Percentiles rank a stretch among this genome's conserved stretches.
Evolutionary conservation across 2,888 invertebrate genomes (phyloP).

Genomic region (Ochlodes sylvanus): DNA sequence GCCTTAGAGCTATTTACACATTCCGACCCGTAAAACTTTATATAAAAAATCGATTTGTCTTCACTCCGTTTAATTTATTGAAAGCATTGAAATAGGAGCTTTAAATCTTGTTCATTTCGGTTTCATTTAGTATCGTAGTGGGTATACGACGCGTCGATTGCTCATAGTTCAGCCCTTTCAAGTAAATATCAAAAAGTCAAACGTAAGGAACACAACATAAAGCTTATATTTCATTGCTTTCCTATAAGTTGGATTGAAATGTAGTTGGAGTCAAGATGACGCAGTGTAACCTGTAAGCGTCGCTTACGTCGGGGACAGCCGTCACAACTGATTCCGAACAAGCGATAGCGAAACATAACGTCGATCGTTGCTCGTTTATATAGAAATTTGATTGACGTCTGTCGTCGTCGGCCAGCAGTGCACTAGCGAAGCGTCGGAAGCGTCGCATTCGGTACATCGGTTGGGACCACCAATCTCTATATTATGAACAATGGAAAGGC

Average conservation of each 20-base stretch:
- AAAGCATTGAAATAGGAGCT: no score
- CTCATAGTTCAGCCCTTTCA: no score
- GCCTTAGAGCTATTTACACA: conserved; percentile 27
- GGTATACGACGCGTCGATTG: no score
- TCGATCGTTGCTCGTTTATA: not conserved
- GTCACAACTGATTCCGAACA: conserved; percentile 15
- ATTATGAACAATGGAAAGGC: not conserved
- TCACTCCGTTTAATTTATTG: no score
- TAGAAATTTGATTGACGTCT: conserved; percentile 5
- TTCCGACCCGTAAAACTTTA: conserved; percentile 7
- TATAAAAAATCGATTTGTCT: conserved; percentile 17
- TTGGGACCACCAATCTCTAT: not conserved
- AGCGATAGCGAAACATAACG: conserved; percentile 1
- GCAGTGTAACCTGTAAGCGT: not conserved
- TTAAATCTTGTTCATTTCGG: no score
- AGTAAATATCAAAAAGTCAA: no score
- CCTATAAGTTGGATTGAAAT: no score
- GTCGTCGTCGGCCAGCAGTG: conserved; percentile 12
- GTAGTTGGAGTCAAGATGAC: no score
- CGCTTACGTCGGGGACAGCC: conserved; percentile 8
- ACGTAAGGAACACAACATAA: no score
- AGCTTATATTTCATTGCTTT: no score
- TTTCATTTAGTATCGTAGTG: no score
- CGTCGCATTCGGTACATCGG: conserved; percentile 24
- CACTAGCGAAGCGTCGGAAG: conserved; percentile 20